These are phyloP conservation scores for Phacellophora camtschatica DNA, from an alignment of 30 jellyfish, hydroid and myxozoan genomes.

Conservation along the genomic window DNA sequence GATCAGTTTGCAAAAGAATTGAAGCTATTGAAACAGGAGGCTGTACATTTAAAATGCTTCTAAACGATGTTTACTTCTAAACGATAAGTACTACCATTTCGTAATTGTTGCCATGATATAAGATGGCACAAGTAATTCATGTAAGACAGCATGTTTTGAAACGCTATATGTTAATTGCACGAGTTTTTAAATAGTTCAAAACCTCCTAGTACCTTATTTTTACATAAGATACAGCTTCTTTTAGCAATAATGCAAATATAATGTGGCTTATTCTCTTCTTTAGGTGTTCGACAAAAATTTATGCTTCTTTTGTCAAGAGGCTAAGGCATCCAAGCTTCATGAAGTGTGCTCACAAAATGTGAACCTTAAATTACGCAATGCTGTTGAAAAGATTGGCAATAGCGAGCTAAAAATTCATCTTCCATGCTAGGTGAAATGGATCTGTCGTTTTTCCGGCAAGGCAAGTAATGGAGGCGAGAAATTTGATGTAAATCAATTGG, in stretches of 20 bases:
- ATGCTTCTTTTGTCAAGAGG: neutral
- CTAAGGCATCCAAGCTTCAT: neutral
- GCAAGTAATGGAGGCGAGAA: neutral
- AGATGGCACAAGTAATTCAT: neutral
- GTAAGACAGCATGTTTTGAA: neutral
- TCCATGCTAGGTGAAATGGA: neutral
- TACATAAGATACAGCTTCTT: neutral
- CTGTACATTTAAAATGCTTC: neutral
- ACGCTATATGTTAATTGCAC: neutral
- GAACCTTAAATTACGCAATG: neutral
- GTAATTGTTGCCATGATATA: neutral
- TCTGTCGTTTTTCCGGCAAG: neutral
- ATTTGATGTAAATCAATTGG: neutral
- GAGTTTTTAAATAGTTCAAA: neutral
- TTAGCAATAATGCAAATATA: neutral
- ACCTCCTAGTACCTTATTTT: neutral
- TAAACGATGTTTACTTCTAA: neutral
- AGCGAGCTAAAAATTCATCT: neutral
- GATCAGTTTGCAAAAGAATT: neutral
- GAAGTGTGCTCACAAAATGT: neutral
- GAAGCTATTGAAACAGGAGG: neutral
- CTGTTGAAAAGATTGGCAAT: neutral
- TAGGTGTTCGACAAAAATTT: neutral
- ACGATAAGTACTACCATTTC: neutral
- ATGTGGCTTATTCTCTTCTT: neutral